Evolutionary conservation across 2,797 vertebrate genomes (phyloP), one percentile per base, ranked within the genome.

Genomic region (Anguilla anguilla): DNA sequence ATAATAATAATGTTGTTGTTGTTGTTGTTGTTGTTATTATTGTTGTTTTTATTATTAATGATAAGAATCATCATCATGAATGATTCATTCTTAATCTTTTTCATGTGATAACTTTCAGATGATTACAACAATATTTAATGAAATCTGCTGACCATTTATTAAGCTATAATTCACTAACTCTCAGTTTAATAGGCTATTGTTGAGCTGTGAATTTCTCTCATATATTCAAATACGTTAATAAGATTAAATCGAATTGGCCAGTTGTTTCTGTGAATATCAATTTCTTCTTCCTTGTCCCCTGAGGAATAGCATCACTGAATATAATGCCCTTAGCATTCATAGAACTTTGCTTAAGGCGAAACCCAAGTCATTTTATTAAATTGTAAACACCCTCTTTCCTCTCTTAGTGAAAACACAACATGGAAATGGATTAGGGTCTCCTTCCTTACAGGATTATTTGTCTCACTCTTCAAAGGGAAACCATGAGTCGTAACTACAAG

Each of bases 291-390:
- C n/a, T 53, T 87, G 90, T 93, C 93, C 91, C 91, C 82, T 89
- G 93, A 88, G 85, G 91, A 92, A 92, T 87, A 87, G 87, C 92
- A 92, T 91, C 92, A 92, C 91, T 93, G 93, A 92, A 88, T 86
- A 88, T 93, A 94, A 93, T 93, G 90, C 93, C 84, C 88, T 91
- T 91, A 90, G 90, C 88, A 89, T 91, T 90, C 61, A 87, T 86
- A 88, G 89, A 92, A 88, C 90, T 89, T 85, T 83, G 93, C 94
- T 94, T 87, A 90, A 74, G 94, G 93, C 94, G 88, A 93, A 94
- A 93, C 91, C 92, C 85, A 87, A 93, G 91, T 93, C 91, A 92
- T 90, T 94, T 92, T 92, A 94, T 93, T 93, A 93, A 85, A 88
- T 83, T 83, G 74, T 88, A 88, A 95, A 94, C 90, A 90, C 46